Evolutionary conservation across 2,888 invertebrate species (phyloP).

Genomic region (Drosophila gaucha): DNA sequence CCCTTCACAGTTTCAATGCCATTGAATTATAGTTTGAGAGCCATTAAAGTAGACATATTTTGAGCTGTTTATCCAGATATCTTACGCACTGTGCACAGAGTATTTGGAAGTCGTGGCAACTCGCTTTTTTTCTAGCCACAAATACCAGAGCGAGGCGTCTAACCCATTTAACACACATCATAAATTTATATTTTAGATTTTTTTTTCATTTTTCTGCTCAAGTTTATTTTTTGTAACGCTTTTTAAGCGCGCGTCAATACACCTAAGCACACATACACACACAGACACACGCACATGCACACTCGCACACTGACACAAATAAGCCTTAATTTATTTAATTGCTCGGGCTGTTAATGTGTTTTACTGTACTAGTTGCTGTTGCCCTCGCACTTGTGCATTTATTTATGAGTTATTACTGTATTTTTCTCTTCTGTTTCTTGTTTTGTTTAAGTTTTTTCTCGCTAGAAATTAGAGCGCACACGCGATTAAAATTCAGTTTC

Average conservation of each 20-base stretch:
- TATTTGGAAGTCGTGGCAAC: neutral
- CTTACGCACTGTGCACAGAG: neutral
- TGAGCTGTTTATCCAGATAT: neutral
- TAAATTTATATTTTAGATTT: conserved; percentile 52
- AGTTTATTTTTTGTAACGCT: conserved; percentile 41
- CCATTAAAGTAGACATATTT: neutral
- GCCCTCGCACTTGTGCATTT: conserved; percentile 38
- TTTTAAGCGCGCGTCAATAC: conserved; percentile 55
- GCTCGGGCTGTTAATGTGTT: conserved; percentile 42
- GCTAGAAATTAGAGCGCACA: conserved; percentile 62
- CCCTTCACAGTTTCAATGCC: neutral
- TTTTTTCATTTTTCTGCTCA: conserved; percentile 21
- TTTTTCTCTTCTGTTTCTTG: neutral
- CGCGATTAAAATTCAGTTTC: conserved; percentile 60
- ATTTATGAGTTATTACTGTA: conserved; percentile 31
- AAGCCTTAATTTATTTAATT: conserved; percentile 82
- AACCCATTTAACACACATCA: conserved; percentile 78
- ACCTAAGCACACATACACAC: conserved; percentile 16
- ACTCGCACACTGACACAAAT: conserved; percentile 42
- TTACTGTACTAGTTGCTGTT: conserved; percentile 33
- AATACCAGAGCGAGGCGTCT: conserved; percentile 30
- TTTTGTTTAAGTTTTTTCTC: neutral
- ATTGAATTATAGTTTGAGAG: neutral
- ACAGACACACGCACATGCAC: conserved; percentile 10
- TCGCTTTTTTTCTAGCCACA: neutral